Evolutionary conservation across 2,888 invertebrate species (phyloP).

Genomic region (Aphidius colemani): DNA sequence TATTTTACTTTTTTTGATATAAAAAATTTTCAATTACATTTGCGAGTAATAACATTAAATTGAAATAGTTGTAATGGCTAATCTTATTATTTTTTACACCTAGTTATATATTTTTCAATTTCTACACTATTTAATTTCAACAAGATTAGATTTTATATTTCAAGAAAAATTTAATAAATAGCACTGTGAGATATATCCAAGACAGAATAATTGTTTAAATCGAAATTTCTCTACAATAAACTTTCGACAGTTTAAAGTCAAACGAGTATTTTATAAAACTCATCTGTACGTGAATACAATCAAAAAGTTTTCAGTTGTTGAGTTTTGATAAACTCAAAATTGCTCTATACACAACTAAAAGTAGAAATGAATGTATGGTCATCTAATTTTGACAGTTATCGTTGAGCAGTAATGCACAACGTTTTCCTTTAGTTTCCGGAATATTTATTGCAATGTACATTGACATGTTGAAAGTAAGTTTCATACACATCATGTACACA

Average conservation of each 20-base stretch:
- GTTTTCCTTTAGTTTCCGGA: slow-evolving; percentile 7
- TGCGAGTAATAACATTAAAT: neutral
- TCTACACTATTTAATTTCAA: too few species aligned
- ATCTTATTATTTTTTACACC: neutral
- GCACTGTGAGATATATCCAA: too few species aligned
- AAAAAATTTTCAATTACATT: neutral
- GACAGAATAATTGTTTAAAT: too few species aligned
- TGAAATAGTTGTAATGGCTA: neutral
- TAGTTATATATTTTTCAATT: neutral
- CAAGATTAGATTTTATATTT: too few species aligned
- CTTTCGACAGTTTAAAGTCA: neutral
- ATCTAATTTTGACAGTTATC: slow-evolving; percentile 17
- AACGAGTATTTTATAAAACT: slow-evolving; percentile 10
- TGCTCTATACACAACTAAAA: too few species aligned
- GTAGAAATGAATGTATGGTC: neutral
- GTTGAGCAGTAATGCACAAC: neutral
- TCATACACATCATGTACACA: neutral
- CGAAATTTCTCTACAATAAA: neutral
- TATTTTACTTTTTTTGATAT: too few species aligned
- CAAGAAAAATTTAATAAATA: too few species aligned
- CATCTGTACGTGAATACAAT: slow-evolving; percentile 2
- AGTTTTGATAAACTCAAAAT: neutral
- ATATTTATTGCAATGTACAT: neutral
- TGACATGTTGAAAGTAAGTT: neutral
- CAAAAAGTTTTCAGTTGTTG: neutral